phyloP scores from a whole-genome alignment of 2,797 vertebrate genomes.

The Meriones psammophilus region DNA sequence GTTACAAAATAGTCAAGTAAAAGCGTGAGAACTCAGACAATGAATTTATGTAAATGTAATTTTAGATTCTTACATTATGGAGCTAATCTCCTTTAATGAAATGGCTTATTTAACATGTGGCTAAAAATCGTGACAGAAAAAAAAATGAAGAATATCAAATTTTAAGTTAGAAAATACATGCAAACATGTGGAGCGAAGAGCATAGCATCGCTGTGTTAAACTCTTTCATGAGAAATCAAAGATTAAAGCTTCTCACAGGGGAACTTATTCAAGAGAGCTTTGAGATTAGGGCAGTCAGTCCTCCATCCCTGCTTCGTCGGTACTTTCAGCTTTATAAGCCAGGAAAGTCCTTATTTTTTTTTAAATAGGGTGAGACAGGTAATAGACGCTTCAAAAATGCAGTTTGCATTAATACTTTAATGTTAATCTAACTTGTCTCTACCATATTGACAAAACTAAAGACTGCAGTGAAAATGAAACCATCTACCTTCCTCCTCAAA shows the following conservation, averaged over 20 bases:
- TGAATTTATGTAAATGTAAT: constrained; percentile 40
- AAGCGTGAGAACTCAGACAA: constrained; percentile 11
- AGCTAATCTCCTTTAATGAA: constrained; percentile 7
- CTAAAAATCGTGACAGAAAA: constrained; percentile 60
- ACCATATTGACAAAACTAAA: constrained; percentile 42
- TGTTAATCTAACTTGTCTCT: constrained; percentile 22
- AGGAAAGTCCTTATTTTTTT: not conserved
- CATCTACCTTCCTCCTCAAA: not conserved
- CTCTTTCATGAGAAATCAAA: constrained; percentile 48
- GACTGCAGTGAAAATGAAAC: not conserved
- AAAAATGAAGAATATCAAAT: constrained; percentile 2
- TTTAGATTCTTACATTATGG: constrained; percentile 43
- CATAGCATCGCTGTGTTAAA: not conserved
- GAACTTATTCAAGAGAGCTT: not conserved
- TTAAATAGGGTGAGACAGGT: constrained; percentile 8
- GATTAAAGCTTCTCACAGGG: not conserved
- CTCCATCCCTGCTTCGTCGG: not conserved
- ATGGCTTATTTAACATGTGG: not conserved
- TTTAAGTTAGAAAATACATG: constrained; percentile 20
- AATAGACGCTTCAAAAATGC: not conserved
- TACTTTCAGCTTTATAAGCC: constrained; percentile 10
- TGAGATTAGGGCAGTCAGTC: not conserved
- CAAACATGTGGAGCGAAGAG: not conserved
- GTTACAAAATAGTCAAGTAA: constrained; percentile 46
- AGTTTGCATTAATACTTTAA: constrained; percentile 41